phyloP scores from a whole-genome alignment of 1,140 invertebrate genomes.

The Amphibalanus amphitrite region DNA sequence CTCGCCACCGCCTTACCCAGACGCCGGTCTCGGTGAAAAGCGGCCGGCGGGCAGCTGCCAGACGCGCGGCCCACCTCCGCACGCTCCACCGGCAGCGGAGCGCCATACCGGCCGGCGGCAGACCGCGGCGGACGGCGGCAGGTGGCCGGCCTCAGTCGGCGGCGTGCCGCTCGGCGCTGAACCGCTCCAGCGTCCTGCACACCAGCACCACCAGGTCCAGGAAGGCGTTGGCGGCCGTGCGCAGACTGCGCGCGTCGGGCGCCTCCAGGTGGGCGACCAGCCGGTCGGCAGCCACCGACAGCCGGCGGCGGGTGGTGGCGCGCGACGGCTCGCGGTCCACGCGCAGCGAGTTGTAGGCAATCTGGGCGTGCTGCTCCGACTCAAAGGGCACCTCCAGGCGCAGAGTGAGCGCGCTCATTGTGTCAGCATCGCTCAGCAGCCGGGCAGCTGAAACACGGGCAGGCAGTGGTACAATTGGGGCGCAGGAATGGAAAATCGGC shows the following conservation, averaged over 20 bases:
- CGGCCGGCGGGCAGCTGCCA: not conserved
- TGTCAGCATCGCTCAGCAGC: not conserved
- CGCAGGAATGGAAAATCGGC: too few relatives aligned
- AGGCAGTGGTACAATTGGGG: not conserved
- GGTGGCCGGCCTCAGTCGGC: not conserved
- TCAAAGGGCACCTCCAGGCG: constrained; percentile 34
- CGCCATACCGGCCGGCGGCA: not conserved
- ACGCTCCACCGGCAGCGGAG: not conserved
- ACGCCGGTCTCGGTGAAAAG: not conserved
- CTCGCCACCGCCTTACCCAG: not conserved
- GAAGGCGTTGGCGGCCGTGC: not conserved
- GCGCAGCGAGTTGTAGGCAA: constrained; percentile 49
- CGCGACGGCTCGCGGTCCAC: constrained; percentile 51
- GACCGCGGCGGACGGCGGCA: not conserved
- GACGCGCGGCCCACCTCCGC: not conserved
- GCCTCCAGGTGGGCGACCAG: not conserved
- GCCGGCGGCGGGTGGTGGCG: not conserved
- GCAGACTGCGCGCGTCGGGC: not conserved
- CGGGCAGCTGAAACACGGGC: not conserved
- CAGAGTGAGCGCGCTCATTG: not conserved
- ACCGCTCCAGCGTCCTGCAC: not conserved
- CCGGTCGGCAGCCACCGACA: not conserved
- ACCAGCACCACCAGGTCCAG: not conserved
- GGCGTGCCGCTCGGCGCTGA: not conserved
- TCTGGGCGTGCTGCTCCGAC: constrained; percentile 40